Percentiles rank a stretch among this genome's conserved stretches.
Conservation (phyloP, 2,888 invertebrate genomes). For the Drosophila macrospina region DNA sequence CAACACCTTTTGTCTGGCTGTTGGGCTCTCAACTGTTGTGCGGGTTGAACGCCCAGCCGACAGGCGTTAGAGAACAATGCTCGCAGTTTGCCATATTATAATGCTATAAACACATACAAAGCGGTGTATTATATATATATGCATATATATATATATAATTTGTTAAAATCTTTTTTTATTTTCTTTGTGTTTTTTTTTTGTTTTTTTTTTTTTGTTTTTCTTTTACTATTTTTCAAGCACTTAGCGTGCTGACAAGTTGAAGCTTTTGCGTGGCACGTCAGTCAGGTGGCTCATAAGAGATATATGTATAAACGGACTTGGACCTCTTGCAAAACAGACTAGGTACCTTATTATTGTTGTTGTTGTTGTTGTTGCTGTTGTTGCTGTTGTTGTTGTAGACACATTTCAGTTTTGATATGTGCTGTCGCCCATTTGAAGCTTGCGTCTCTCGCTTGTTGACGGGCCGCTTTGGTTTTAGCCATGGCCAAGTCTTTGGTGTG, state of each 20-base stretch:
- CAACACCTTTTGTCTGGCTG: conserved; percentile 39
- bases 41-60: conserved; percentile 78
- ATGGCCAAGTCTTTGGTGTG: conserved; percentile 68
- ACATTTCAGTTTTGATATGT: conserved; percentile 75
- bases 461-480: conserved; percentile 59
- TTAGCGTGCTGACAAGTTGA: conserved; percentile 81
- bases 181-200: conserved; percentile 20
- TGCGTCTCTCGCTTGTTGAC: conserved; percentile 68
- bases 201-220: conserved; percentile 32
- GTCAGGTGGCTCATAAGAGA: conserved; percentile 66
- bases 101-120: conserved; percentile 18
- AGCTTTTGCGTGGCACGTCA: conserved; percentile 75
- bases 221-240: conserved; percentile 71
- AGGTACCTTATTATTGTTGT: conserved; percentile 45
- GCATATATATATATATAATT: conserved; percentile 51
- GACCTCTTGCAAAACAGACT: conserved; percentile 59
- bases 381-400: conserved; percentile 54
- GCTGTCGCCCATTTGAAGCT: conserved; percentile 76
- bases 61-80: conserved; percentile 77
- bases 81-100: conserved; percentile 50
- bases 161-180: conserved; percentile 47
- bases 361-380: conserved; percentile 30
- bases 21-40: conserved; percentile 50
- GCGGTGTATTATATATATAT: conserved; percentile 28
- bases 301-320: conserved; percentile 54